phyloP scores from a whole-genome alignment of 2,113 vertebrate species.

The Channa argus region DNA sequence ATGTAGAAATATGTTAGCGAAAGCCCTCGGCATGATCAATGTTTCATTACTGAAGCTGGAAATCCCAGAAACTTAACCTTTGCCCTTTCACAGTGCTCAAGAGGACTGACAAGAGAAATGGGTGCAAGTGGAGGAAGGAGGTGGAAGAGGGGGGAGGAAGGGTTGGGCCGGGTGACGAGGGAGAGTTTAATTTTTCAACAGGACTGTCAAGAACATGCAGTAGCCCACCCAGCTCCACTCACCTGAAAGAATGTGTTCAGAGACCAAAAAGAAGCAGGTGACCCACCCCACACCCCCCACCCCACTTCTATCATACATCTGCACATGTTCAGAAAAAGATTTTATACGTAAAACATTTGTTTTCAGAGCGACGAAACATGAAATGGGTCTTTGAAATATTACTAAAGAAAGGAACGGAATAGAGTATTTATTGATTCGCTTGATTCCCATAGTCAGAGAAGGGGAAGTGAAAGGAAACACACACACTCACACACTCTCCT shows the following conservation, averaged over 20 bases:
- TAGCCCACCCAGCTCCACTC: conserved; percentile 39
- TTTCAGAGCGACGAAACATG: background rate
- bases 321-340: background rate
- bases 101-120: conserved; percentile 44
- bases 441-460: background rate
- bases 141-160: background rate
- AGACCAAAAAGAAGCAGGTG: conserved; percentile 26
- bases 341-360: too few relatives aligned
- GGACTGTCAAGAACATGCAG: conserved; percentile 70
- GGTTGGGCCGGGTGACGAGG: conserved; percentile 10
- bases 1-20: too few relatives aligned
- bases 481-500: conserved; percentile 15
- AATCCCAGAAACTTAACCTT: conserved; percentile 51
- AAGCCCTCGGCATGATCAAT: too few relatives aligned
- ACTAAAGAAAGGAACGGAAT: conserved; percentile 2
- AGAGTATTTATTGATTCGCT: conserved; percentile 42
- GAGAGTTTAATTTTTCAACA: conserved; percentile 74
- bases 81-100: conserved; percentile 50
- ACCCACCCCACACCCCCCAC: conserved; percentile 19
- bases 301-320: background rate
- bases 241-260: conserved; percentile 45
- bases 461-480: conserved; percentile 15
- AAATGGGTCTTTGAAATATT: conserved; percentile 3
- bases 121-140: conserved; percentile 13
- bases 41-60: background rate